These are phyloP conservation scores for Dicyrtomina minuta DNA, from an alignment of 2,888 invertebrate genomes.

Conservation along the genomic window DNA sequence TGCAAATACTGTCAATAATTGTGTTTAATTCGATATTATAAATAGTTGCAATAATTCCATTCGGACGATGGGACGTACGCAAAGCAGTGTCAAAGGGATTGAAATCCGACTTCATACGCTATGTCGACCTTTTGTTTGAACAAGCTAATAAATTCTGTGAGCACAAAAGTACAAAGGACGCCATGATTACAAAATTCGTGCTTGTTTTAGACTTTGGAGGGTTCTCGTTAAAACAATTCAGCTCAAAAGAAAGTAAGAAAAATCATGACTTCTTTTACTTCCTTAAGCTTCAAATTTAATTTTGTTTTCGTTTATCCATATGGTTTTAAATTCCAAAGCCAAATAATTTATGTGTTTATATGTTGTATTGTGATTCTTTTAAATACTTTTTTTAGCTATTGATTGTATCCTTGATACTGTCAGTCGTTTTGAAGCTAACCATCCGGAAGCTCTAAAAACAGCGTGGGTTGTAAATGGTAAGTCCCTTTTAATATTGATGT, in stretches of 20 bases:
- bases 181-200: background rate
- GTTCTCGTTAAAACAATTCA: background rate
- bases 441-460: background rate
- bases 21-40: no score
- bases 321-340: no score
- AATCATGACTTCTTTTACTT: no score
- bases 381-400: background rate
- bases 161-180: background rate
- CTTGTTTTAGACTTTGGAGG: conserved; percentile 20
- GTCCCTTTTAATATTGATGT: no score
- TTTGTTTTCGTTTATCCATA: no score
- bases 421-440: conserved; percentile 10
- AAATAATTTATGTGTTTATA: no score
- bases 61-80: conserved; percentile 33
- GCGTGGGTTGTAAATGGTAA: background rate
- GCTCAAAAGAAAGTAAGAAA: no score
- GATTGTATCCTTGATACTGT: conserved; percentile 10
- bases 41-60: conserved; percentile 12
- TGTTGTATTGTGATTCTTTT: no score
- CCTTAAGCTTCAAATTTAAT: no score
- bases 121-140: conserved; percentile 23
- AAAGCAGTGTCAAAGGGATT: conserved; percentile 16
- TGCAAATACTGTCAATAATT: no score
- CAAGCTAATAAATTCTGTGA: conserved; percentile 13
- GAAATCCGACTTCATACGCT: conserved; percentile 24